Evolutionary conservation across 2,888 invertebrate species (phyloP).

Genomic region (Idaea biselata): DNA sequence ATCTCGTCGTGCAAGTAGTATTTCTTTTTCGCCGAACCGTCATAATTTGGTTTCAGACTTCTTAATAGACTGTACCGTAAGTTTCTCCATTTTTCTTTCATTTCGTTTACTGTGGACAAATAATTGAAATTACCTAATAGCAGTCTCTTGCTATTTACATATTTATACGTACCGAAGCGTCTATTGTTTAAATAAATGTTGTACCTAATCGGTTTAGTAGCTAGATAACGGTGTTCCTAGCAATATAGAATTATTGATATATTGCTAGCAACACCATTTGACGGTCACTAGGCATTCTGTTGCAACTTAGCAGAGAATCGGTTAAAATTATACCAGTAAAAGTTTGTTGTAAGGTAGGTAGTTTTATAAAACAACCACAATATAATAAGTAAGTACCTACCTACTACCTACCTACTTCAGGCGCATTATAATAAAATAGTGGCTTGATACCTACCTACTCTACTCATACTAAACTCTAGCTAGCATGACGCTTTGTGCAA

Average conservation of each 20-base stretch:
- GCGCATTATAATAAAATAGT: too few relatives aligned
- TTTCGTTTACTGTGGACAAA: slow-evolving; percentile 38
- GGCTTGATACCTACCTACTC: too few relatives aligned
- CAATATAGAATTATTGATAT: neutral
- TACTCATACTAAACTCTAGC: too few relatives aligned
- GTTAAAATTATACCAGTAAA: neutral
- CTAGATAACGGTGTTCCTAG: neutral
- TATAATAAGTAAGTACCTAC: neutral
- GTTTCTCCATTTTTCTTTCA: slow-evolving; percentile 53
- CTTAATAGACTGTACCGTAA: slow-evolving; percentile 47
- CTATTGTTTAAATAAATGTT: too few relatives aligned
- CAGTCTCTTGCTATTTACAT: too few relatives aligned
- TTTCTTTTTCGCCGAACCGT: slow-evolving; percentile 42
- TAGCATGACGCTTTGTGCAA: too few relatives aligned
- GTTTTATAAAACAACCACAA: too few relatives aligned
- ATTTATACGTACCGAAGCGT: too few relatives aligned
- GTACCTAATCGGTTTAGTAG: too few relatives aligned
- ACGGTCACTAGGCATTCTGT: neutral
- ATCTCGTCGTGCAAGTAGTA: slow-evolving; percentile 49
- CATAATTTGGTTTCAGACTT: slow-evolving; percentile 41
- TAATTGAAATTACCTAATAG: too few relatives aligned
- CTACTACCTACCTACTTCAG: too few relatives aligned
- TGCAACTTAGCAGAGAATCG: neutral
- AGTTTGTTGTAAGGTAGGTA: neutral
- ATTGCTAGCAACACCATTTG: neutral